Evolutionary conservation across 2,888 invertebrate genomes (phyloP), one percentile per base, ranked within the genome.

Genomic region (Platycnemis pennipes): DNA sequence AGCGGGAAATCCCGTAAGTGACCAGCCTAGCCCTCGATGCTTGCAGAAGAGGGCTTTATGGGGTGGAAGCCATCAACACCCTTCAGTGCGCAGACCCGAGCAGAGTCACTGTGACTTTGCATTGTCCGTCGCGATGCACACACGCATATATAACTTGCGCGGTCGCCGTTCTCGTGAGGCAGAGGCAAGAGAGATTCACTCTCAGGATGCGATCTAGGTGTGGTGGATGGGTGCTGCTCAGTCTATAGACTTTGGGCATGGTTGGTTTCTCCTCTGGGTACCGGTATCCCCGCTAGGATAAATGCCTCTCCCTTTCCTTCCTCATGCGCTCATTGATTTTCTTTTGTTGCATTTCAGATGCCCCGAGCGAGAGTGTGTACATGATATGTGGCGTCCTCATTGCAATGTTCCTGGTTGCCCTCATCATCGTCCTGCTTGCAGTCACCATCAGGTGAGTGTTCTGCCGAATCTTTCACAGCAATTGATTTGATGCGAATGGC

Each of bases 371-470:
- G 97, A 98, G 98, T 96, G 97, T 98, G 96, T 98, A 98, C 97
- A 98, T 98, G 98, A 98, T 98, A 97, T 98, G 98, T 96, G 98
- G 98, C 95, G 98, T 98, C 95, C 97, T 98, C 96, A 98, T 98
- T 96, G 98, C 98, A 95, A 98, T 98, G 98, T 97, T 98, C 96
- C 97, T 98, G 96, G 98, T 98, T 95, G 98, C 98, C 95, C 97
- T 98, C 95, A 98, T 98, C 96, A 98, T 98, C 96, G 97, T 98
- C 95, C 97, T 98, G 95, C 97, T 98, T 96, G 98, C 98, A 95
- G 97, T 98, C 95, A 98, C 98, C 95, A 98, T 98, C 96, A 98
- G 98, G 98, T 98, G 97, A 97, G 96, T 96, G 22, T 37, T 37
- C 22, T 11, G 2, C n/a, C 0, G n/a, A n/a, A 0, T 26, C 16